Conservation (phyloP, 2,113 vertebrate species). For the Shinisaurus crocodilurus region DNA sequence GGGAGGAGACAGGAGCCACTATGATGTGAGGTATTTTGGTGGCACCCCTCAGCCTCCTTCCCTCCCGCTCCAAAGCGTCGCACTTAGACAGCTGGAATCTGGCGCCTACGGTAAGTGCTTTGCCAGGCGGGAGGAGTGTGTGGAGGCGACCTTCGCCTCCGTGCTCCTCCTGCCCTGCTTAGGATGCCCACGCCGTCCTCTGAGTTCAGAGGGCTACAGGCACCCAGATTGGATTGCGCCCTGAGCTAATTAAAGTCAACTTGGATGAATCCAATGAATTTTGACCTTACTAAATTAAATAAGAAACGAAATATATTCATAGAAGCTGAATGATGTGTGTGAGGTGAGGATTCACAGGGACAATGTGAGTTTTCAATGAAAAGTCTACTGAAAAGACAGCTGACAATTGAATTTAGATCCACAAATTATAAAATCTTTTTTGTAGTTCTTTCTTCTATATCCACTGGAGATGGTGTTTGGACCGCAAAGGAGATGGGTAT, state of each 20-base stretch:
- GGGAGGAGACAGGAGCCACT: no score
- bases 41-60: no score
- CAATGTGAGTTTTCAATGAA: neutral
- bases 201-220: no score
- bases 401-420: neutral
- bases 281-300: slow-evolving; percentile 13
- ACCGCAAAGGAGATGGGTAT: neutral
- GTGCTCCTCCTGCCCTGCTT: no score
- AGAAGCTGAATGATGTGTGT: slow-evolving; percentile 11
- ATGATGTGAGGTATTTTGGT: no score
- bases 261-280: slow-evolving; percentile 22
- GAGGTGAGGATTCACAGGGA: neutral
- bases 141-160: no score
- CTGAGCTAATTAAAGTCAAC: slow-evolving; percentile 18
- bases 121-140: no score
- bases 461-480: neutral
- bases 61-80: no score
- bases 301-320: slow-evolving; percentile 3
- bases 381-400: neutral
- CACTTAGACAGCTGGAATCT: no score
- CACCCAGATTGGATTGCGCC: no score
- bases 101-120: no score
- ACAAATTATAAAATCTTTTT: neutral
- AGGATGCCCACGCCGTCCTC: no score
- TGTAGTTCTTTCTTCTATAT: neutral